Evolutionary conservation across 2,113 vertebrate species (phyloP), one percentile per base, ranked within the genome.

Genomic region (Empidonax traillii): DNA sequence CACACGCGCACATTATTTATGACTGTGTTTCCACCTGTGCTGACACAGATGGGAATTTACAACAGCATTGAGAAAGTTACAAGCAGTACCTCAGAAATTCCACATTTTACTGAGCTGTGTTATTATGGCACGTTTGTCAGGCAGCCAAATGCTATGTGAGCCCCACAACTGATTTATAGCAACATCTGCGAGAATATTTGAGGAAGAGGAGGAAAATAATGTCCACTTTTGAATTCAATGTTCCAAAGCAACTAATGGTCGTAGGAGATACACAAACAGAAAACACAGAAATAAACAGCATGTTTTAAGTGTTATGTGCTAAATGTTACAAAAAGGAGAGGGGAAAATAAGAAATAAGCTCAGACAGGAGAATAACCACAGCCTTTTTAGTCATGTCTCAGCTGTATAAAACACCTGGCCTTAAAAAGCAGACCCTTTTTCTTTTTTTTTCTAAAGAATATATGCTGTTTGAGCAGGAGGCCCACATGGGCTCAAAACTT

Each of bases 71-170:
- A 98, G 98, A 98, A 98, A 96, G 96, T 98, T 98, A 98, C 97
- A 98, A 98, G 97, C 95, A 97, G 94, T 96, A 96, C 96, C 95
- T 97, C 97, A 98, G 97, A 98, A 99, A 98, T 98, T 98, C 98
- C 98, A 98, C 96, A 51, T 97, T 98, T 97, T 97, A 97, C 71
- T 96, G 95, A 98, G 96, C 73, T 73, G 85, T 15, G 20, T 98
- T 98, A 98, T 98, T 98, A 97, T 97, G 97, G 98, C 97, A 94
- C 96, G 89, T 98, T 98, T 99, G 98, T 98, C 98, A 98, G 90
- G 94, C 93, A 96, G 98, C 98, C 98, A 98, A 98, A 98, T 95
- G 96, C 96, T 97, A 85, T 98, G 98, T 98, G 98, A 97, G 98
- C 86, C 97, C 93, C 77, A 25, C 90, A 91, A 96, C 7, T 98